A percentile compares a stretch with the other conserved stretches of the same genome.
These are phyloP conservation scores for Gari tellinella DNA, from an alignment of 2,888 invertebrate genomes.

Conservation along the genomic window DNA sequence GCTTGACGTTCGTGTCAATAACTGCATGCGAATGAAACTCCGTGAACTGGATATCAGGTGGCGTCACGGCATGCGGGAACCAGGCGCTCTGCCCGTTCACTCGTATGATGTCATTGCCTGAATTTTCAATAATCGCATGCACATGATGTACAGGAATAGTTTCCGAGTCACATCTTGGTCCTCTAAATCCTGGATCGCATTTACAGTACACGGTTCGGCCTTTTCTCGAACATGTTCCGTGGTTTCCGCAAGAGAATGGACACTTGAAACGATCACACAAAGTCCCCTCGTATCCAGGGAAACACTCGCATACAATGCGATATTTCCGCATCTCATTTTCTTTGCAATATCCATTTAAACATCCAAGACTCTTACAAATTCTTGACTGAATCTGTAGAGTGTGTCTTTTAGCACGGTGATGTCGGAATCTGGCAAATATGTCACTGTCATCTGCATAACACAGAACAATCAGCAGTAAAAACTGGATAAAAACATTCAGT, in stretches of 20 bases:
- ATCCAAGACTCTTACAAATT: conserved; percentile 56
- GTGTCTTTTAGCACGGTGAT: conserved; percentile 30
- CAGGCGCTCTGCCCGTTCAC: too few relatives aligned
- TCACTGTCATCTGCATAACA: too few relatives aligned
- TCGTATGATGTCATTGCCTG: neutral
- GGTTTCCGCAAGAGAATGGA: conserved; percentile 49
- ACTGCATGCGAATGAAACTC: conserved; percentile 55
- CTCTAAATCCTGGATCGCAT: conserved; percentile 48
- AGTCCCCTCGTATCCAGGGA: conserved; percentile 50
- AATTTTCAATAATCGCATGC: neutral
- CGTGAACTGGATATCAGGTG: conserved; percentile 30
- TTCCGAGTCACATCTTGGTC: conserved; percentile 38
- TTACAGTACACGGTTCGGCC: conserved; percentile 42
- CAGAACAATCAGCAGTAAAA: too few relatives aligned
- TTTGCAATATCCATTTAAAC: conserved; percentile 53
- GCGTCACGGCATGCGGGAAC: too few relatives aligned
- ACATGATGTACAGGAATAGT: neutral
- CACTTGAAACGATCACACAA: conserved; percentile 50
- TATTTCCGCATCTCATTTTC: conserved; percentile 48
- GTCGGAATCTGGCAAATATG: too few relatives aligned
- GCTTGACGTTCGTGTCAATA: conserved; percentile 50
- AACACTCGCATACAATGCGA: conserved; percentile 57
- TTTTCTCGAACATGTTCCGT: conserved; percentile 49
- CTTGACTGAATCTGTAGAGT: conserved; percentile 32
- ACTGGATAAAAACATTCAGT: too few relatives aligned